Evolutionary conservation across 2,797 vertebrate species (phyloP).

Genomic region (Falco rusticolus): DNA sequence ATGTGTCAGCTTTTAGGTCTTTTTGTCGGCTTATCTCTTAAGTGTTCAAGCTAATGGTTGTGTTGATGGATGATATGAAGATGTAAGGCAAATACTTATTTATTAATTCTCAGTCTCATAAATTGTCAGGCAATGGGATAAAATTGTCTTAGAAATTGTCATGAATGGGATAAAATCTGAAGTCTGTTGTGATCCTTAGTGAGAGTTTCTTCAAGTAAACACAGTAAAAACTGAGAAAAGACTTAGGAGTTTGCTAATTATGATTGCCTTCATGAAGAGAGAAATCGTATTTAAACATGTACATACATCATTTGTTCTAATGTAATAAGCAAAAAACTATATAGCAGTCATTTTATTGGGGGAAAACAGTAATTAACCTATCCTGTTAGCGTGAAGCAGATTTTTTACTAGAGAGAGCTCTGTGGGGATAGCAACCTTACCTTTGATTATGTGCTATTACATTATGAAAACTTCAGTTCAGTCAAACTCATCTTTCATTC

Average conservation of each 20-base stretch:
- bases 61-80: background rate
- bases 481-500: background rate
- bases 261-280: background rate
- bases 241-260: background rate
- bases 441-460: conserved; percentile 1
- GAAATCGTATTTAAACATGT: background rate
- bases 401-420: background rate
- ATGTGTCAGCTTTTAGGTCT: background rate
- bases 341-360: background rate
- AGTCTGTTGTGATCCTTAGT: background rate
- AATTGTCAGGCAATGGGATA: background rate
- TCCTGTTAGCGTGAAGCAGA: background rate
- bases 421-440: background rate
- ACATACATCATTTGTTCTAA: conserved; percentile 4
- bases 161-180: background rate
- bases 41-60: background rate
- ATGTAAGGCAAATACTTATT: background rate
- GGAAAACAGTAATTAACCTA: background rate
- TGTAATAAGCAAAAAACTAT: background rate
- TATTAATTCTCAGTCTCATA: background rate
- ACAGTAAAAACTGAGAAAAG: background rate
- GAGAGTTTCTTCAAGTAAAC: background rate
- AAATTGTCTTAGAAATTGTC: too few species aligned
- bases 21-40: background rate
- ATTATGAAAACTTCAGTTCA: background rate